Evolutionary conservation across 2,797 vertebrate genomes (phyloP), one percentile per base, ranked within the genome.

Genomic region (Arnoldichthys spilopterus): DNA sequence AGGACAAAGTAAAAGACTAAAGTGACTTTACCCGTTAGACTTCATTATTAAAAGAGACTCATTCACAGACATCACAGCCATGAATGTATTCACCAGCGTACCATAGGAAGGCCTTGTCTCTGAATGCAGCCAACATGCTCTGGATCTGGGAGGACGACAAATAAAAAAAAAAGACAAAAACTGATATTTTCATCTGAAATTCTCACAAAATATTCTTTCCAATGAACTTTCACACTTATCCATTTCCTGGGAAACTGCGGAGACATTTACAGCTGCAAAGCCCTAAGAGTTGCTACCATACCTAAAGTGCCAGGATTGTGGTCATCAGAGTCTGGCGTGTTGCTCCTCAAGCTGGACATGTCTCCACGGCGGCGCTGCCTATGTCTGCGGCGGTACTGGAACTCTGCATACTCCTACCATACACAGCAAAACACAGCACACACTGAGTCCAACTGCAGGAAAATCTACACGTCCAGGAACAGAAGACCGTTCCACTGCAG

Each of bases 381-480:
- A 82, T 98, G 97, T 86, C 97, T 94, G 87, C 97, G 94, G 88
- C 97, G 94, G 91, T 98, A 98, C 95, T 98, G 98, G 93, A 99
- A 98, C 94, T 98, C 98, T 87, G 97, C 96, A 89, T 99, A 99
- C 91, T 97, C 98, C 97, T 99, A 90, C 83, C n/a, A n/a, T 93
- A 89, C 90, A 91, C 91, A 87, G 73, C 37, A 81, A n/a, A 69
- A n/a, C 37, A 72, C 8, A 59, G 53, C 5, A n/a, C 13, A 47
- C 54, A 24, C 32, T 67, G 9, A 43, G 54, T 22, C 24, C 32
- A n/a, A 62, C 22, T 63, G 34, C 32, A 43, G 68, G n/a, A 53
- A 45, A 13, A 11, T 28, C 28, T 62, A 24, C 34, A 22, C 11
- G 24, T 6, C 26, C 53, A 70, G 68, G 43, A 56, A 67, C 54